Evolutionary conservation across 2,888 invertebrate genomes (phyloP), one percentile per base, ranked within the genome.

Genomic region (Steinernema hermaphroditum): DNA sequence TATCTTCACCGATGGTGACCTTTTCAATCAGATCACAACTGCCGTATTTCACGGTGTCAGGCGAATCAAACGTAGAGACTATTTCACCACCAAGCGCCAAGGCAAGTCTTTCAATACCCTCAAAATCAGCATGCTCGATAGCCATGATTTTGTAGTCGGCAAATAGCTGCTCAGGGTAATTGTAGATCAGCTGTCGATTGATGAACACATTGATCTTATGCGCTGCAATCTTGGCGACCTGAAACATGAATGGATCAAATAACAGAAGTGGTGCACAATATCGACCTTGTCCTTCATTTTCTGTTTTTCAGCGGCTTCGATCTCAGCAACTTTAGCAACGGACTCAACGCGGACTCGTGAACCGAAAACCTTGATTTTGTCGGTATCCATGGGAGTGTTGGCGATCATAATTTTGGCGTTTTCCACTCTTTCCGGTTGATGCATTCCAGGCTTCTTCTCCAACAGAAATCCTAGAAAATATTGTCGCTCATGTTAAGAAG

Each of bases 321-420:
- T 89, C 86, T 98, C 97, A 2, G 98, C 98, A 77, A 99, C 94
- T 88, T 97, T 90, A 9, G 90, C 89, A 19, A 90, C 87, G 2
- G 89, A 89, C 82, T 90, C 90, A 8, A 90, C 90, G 68, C 88
- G 86, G 22, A 90, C 95, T 78, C 94, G 92, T 50, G 96, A 96
- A 57, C 97, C 97, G 89, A 98, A 98, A 27, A 98, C 88, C 88
- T 87, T 83, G n/a, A 86, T 96, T 89, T 99, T 99, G 87, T 99
- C 98, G 0, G 96, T 94, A 89, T 99, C 98, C 98, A 99, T 99
- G 0, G 98, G 95, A 14, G 98, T 99, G 88, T 99, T 99, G 14
- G 97, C 97, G 83, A 99, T 94, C 29, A 99, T 91, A 86, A 99
- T 96, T 86, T 92, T 93, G 0, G 96, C 96, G 86, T 99, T 96